Evolutionary conservation across 2,888 invertebrate genomes (phyloP).

Genomic region (Diogma glabrata): DNA sequence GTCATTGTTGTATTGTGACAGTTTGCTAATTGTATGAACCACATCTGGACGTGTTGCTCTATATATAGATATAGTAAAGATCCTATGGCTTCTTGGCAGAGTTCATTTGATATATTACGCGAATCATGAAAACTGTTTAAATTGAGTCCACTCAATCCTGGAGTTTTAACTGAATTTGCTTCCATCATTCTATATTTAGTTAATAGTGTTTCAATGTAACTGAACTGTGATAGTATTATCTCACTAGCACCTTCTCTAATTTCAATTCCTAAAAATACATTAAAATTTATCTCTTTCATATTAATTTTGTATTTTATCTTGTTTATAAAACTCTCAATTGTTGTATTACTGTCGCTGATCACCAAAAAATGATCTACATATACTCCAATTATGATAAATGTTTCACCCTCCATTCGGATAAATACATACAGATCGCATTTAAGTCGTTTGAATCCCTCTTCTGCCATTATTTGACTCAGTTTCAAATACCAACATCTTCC

Average conservation of each 20-base stretch:
- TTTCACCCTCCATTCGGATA: neutral
- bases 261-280: neutral
- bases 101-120: neutral
- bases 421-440: neutral
- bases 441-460: neutral
- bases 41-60: neutral
- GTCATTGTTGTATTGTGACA: neutral
- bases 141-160: neutral
- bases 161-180: neutral
- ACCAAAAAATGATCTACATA: neutral
- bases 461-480: neutral
- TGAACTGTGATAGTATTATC: too few species aligned
- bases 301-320: neutral
- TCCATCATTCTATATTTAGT: neutral
- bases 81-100: neutral
- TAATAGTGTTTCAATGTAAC: neutral
- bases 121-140: neutral
- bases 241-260: too few species aligned
- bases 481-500: neutral
- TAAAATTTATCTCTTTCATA: neutral
- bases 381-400: neutral
- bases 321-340: neutral
- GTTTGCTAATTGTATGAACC: neutral
- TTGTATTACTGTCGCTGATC: neutral
- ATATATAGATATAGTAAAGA: neutral